Evolutionary conservation across 1,140 invertebrate genomes (phyloP).

Genomic region (Drosophila suzukii): DNA sequence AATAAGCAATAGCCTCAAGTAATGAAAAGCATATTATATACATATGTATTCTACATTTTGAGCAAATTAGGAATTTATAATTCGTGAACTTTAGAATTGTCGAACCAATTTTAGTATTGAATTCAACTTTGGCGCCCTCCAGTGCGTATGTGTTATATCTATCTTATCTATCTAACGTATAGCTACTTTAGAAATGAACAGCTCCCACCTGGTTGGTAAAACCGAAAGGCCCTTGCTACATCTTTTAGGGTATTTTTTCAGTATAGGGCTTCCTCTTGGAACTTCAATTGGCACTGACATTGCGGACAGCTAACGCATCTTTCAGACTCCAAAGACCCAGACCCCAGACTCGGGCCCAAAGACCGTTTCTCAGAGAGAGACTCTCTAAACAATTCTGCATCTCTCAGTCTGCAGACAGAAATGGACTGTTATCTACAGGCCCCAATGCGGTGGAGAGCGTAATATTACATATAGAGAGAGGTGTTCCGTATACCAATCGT

Average conservation of each 20-base stretch:
- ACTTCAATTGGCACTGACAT: slow-evolving; percentile 73
- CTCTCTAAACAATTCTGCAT: slow-evolving; percentile 4
- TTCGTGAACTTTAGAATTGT: background rate
- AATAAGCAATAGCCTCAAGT: no score
- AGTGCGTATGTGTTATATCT: slow-evolving; percentile 1
- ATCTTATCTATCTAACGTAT: no score
- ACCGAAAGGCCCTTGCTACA: slow-evolving; percentile 11
- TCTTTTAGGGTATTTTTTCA: slow-evolving; percentile 22
- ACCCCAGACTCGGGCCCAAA: background rate
- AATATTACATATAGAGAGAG: background rate
- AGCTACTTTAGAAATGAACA: background rate
- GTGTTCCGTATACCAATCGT: slow-evolving; percentile 50
- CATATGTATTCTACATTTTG: no score
- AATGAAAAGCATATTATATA: no score
- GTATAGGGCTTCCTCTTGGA: slow-evolving; percentile 64
- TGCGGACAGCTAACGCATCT: slow-evolving; percentile 54
- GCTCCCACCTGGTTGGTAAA: background rate
- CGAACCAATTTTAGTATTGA: background rate
- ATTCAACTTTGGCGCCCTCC: background rate
- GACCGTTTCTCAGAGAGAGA: background rate
- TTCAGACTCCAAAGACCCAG: slow-evolving; percentile 21
- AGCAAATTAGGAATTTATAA: background rate
- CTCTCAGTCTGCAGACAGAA: slow-evolving; percentile 9
- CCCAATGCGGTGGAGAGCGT: slow-evolving; percentile 1
- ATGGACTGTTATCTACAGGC: slow-evolving; percentile 7